Evolutionary conservation across 1,140 invertebrate genomes (phyloP).

Genomic region (Drosophila sp.): DNA sequence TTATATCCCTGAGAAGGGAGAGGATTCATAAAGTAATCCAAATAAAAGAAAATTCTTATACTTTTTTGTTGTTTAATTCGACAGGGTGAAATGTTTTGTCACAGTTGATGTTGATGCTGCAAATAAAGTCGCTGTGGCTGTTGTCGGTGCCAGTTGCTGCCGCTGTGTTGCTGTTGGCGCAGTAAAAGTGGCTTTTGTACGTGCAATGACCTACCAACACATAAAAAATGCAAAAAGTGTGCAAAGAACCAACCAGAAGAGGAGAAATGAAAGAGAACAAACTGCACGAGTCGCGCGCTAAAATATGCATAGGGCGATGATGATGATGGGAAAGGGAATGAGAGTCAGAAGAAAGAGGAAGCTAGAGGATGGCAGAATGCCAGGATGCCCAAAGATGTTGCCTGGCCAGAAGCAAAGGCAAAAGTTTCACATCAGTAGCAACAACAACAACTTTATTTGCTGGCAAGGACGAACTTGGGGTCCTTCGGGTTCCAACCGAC

Average conservation of each 20-base stretch:
- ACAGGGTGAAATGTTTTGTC: conserved; percentile 57
- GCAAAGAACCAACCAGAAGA: conserved; percentile 31
- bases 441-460: conserved; percentile 50
- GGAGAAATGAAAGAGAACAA: conserved; percentile 22
- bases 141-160: conserved; percentile 28
- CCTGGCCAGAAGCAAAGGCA: conserved; percentile 57
- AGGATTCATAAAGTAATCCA: conserved; percentile 2
- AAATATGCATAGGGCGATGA: conserved; percentile 74
- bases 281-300: conserved; percentile 64
- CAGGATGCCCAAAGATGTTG: conserved; percentile 64
- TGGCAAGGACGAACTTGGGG: conserved; percentile 62
- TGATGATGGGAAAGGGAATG: conserved; percentile 27
- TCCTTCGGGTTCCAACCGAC: conserved; percentile 31
- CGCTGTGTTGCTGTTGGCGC: conserved; percentile 53
- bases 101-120: conserved; percentile 22
- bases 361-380: conserved; percentile 34
- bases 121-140: conserved; percentile 20
- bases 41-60: conserved; percentile 31
- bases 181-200: conserved; percentile 83
- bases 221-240: conserved; percentile 79
- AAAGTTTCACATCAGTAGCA: conserved; percentile 60
- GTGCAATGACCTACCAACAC: conserved; percentile 82
- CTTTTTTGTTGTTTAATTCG: conserved; percentile 71
- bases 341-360: not conserved
- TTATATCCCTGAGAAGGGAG: conserved; percentile 26